phyloP scores from a whole-genome alignment of 2,888 invertebrate species.

The Aphrophora alni region DNA sequence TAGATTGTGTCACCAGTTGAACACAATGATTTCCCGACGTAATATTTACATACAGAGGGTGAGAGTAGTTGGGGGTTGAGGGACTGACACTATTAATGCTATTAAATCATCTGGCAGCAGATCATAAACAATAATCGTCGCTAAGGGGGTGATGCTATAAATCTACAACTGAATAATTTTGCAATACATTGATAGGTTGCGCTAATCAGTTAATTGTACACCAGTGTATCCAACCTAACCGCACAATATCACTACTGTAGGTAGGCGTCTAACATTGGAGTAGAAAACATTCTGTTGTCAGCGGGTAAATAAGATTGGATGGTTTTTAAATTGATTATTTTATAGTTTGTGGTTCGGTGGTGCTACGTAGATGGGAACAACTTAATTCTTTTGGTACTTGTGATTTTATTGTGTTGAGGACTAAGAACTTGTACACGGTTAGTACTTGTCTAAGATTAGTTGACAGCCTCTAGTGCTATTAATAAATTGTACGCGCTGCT shows the following conservation, averaged over 20 bases:
- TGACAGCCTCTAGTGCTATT: too few relatives aligned
- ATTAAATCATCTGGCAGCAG: slow-evolving; percentile 5
- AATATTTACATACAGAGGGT: background rate
- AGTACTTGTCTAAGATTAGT: too few relatives aligned
- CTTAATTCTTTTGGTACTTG: too few relatives aligned
- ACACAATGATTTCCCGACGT: background rate
- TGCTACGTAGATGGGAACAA: too few relatives aligned
- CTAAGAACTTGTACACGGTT: too few relatives aligned
- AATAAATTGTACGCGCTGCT: too few relatives aligned
- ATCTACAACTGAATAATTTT: slow-evolving; percentile 9
- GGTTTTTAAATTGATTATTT: too few relatives aligned
- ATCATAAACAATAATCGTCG: background rate
- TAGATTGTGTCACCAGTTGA: too few relatives aligned
- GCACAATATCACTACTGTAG: background rate
- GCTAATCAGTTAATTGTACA: background rate
- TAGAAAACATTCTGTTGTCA: too few relatives aligned
- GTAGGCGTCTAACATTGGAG: background rate
- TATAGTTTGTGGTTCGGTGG: too few relatives aligned
- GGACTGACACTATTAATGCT: background rate
- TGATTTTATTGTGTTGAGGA: too few relatives aligned
- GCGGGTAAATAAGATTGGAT: too few relatives aligned
- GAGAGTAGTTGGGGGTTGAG: background rate
- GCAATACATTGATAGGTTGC: background rate
- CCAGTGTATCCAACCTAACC: background rate
- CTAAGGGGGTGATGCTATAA: background rate